Evolutionary conservation across 2,888 invertebrate species (phyloP).

Genomic region (Chalcosyrphus nemorum): DNA sequence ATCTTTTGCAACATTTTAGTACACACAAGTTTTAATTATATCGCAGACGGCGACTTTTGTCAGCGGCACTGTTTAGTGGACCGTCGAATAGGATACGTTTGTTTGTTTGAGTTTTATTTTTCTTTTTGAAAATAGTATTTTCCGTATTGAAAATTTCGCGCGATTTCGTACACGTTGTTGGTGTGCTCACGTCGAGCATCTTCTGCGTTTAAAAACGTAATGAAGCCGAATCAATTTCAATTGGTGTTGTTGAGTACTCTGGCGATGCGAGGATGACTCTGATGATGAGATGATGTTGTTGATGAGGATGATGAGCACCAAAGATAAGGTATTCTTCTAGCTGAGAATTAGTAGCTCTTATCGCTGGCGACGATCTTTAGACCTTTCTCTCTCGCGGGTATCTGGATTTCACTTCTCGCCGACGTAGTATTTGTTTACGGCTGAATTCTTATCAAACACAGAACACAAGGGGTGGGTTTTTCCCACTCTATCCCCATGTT

Average conservation of each 20-base stretch:
- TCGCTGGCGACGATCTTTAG: slow-evolving; percentile 74
- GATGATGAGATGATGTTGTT: not conserved
- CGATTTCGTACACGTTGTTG: too few species aligned
- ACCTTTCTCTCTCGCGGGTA: slow-evolving; percentile 65
- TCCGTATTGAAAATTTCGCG: slow-evolving; percentile 54
- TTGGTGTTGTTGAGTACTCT: slow-evolving; percentile 60
- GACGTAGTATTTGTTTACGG: slow-evolving; percentile 33
- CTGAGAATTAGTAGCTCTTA: slow-evolving; percentile 57
- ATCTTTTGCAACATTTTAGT: slow-evolving; percentile 58
- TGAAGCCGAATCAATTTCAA: slow-evolving; percentile 75
- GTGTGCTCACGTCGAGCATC: slow-evolving; percentile 75
- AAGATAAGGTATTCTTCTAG: slow-evolving; percentile 72
- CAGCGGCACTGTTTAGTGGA: slow-evolving; percentile 22
- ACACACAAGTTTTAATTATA: slow-evolving; percentile 54
- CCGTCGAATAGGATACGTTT: slow-evolving; percentile 12
- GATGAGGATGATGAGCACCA: slow-evolving; percentile 51
- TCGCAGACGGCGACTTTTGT: slow-evolving; percentile 27
- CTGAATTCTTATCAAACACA: slow-evolving; percentile 45
- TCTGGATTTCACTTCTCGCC: slow-evolving; percentile 71
- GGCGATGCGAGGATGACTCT: slow-evolving; percentile 21
- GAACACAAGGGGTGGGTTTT: slow-evolving; percentile 57
- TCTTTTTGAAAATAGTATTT: slow-evolving; percentile 46
- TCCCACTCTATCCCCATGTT: slow-evolving; percentile 2
- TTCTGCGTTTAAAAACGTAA: slow-evolving; percentile 76
- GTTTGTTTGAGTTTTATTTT: too few species aligned